Evolutionary conservation across 2,888 invertebrate species (phyloP), one percentile per base, ranked within the genome.

Genomic region (Quadroppia sp.): DNA sequence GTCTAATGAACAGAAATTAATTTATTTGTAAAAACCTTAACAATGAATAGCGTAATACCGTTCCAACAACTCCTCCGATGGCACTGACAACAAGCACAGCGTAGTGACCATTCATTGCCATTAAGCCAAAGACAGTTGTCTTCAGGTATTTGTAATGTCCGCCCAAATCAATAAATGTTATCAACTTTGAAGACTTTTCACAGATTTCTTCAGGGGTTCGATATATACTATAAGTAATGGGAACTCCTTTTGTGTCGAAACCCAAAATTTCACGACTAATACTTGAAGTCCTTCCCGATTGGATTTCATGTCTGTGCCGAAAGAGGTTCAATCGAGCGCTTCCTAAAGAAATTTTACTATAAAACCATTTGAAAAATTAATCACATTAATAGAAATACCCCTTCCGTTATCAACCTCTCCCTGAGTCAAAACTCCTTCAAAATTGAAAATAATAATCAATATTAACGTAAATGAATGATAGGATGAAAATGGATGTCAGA

Each of bases 221-320:
- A 71, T 76, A 79, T 32, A 75, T 73, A 67, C 75, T 76, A 71
- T 79, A 79, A 20, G 77, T 79, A 48, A 79, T 75, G 15, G 79
- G 78, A 64, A 69, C 59, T 75, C 83, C 82, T 56, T 77, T 78
- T 48, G 80, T 80, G 83, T 95, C 93, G 82, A 99, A 99, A 11
- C 98, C 99, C 7, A 99, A 87, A 78, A 98, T 94, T 85, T 97
- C 96, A 81, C 95, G 94, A 77, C 94, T 94, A 80, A 97, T 91
- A 4, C 94, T 95, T 0, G 94, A 95, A 0, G 97, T 98, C 77
- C 95, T 86, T 0, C 97, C 97, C 20, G 90, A 89, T 82, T 91
- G 90, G 73, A 99, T 93, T 82, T 99, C 99, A 82, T 99, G 99
- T 15, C 79, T 74, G 79, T 98, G 87, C 23, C 87, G 82, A 83